A percentile compares a stretch with the other conserved stretches of the same genome.
Conservation (phyloP, 2,888 invertebrate genomes). For the Allygus modestus region DNA sequence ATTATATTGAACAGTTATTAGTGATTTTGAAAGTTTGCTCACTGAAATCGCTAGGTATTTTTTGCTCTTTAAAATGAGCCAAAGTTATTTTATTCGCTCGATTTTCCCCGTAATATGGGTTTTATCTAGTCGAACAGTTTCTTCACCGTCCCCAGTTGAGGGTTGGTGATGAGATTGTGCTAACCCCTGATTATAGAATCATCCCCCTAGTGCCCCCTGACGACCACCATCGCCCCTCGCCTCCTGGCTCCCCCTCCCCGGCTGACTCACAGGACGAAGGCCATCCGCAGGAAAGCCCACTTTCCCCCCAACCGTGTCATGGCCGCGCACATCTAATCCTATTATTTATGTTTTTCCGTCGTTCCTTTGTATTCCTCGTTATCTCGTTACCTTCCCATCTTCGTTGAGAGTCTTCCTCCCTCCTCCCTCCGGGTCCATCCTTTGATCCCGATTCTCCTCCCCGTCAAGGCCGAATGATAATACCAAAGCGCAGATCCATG, state of each 20-base stretch:
- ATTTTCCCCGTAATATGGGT: no score
- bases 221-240: background rate
- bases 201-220: background rate
- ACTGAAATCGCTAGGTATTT: no score
- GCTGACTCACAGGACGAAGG: conserved; percentile 39
- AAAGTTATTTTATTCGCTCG: no score
- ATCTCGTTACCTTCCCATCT: conserved; percentile 55
- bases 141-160: no score
- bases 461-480: background rate
- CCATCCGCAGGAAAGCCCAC: conserved; percentile 55
- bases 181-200: background rate
- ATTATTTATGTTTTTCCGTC: conserved; percentile 56
- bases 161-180: background rate
- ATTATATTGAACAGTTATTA: no score
- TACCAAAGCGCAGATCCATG: no score
- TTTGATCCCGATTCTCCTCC: background rate
- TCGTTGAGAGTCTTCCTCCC: background rate
- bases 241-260: background rate
- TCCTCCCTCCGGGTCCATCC: background rate
- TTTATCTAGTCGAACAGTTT: no score
- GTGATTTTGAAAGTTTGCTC: no score
- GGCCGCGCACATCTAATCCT: conserved; percentile 57
- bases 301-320: conserved; percentile 48
- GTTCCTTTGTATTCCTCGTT: conserved; percentile 51
- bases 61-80: no score